Base-by-base conservation (phyloP, 2,888 invertebrate genomes). In the Eupithecia pulchellata region DNA sequence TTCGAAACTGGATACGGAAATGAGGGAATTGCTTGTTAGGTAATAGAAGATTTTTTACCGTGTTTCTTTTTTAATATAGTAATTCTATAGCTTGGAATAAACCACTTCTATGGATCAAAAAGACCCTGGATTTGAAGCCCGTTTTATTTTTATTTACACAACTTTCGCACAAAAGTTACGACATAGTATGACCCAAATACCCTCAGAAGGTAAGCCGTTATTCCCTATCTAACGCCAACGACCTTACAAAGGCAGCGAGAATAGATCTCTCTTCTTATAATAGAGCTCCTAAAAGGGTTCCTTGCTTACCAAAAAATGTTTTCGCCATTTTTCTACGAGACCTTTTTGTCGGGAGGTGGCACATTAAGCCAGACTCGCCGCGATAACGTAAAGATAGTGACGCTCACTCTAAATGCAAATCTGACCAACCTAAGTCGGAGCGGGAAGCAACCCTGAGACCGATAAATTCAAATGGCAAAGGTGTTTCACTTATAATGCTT, bases 391-490 rank as follows among this genome's bases (percentile, higher is more conserved):
- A 71, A 80, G 82, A 82, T 82, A 82, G 77, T 82, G 78, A 76
- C 76, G 78, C 82, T 78, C 82, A 81, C 79, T 89, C 84, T 84
- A 89, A 87, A 89, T 88, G 85, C 85, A 88, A 88, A 89, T 87
- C 83, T 83, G 78, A 82, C 77, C 80, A 77, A 82, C 78, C 79
- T 80, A 83, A 82, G 84, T 82, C 77, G 69, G 77, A 79, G 67
- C 65, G 71, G 76, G 75, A 78, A 77, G 72, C 78, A 71, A 78
- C 73, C 75, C 72, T 66, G 57, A 69, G 68, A 71, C 75, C 60
- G 66, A 75, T 76, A 73, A 61, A 75, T 69, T 72, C 39, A 70
- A 74, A 36, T 72, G 42, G 57, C 62, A 65, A 71, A 69, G 72
- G 67, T 69, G 34, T 32, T 52, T 29, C 42, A 58, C 58, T 58